phyloP scores from a whole-genome alignment of 1,140 invertebrate genomes.

The Heterodera carotae region DNA sequence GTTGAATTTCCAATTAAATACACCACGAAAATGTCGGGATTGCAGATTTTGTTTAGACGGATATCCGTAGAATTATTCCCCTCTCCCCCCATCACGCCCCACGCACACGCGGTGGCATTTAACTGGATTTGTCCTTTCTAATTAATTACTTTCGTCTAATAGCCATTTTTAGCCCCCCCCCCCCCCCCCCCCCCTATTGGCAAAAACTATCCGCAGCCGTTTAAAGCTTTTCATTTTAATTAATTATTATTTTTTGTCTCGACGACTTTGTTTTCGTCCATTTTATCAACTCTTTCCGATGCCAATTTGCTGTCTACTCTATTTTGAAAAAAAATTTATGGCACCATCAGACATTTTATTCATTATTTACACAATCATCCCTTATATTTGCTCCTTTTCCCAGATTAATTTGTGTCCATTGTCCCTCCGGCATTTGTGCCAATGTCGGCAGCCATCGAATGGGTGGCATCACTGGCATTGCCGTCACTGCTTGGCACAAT shows the following conservation, averaged over 20 bases:
- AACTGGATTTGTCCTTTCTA: background rate
- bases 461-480: conserved; percentile 28
- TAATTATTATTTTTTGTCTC: conserved; percentile 8
- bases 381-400: too few species aligned
- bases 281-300: background rate
- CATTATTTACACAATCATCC: too few species aligned
- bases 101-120: background rate
- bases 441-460: conserved; percentile 13
- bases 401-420: background rate
- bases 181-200: too few species aligned
- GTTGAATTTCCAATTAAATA: too few species aligned
- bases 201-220: background rate
- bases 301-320: background rate
- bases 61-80: too few species aligned
- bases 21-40: too few species aligned
- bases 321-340: too few species aligned
- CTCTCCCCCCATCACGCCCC: too few species aligned
- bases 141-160: background rate
- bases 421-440: background rate
- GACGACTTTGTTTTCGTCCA: background rate
- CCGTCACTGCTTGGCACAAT: conserved; percentile 54
- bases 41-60: background rate
- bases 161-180: too few species aligned
- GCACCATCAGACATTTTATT: too few species aligned
- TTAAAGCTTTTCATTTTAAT: background rate